Percentiles rank a stretch among this genome's conserved stretches.
Evolutionary conservation across 2,888 invertebrate species (phyloP).

Genomic region (Ligdia adustata): DNA sequence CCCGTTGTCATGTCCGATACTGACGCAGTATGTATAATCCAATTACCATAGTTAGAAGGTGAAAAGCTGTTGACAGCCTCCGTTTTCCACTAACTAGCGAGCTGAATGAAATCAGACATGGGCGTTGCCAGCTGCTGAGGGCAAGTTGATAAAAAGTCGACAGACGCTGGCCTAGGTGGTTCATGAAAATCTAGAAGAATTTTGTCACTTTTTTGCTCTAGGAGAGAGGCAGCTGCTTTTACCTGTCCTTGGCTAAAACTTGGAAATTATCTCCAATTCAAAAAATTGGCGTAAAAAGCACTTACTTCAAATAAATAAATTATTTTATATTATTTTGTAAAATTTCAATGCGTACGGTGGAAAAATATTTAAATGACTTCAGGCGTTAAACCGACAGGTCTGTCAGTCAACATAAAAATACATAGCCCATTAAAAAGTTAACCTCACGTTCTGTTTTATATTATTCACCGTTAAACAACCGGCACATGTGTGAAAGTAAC

Average conservation of each 20-base stretch:
- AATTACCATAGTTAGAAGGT: no score
- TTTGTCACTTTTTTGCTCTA: not conserved
- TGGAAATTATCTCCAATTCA: no score
- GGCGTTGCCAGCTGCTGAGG: no score
- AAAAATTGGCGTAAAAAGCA: not conserved
- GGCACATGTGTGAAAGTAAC: slow-evolving; percentile 13
- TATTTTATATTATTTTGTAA: not conserved
- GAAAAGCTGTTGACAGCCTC: no score
- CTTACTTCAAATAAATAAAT: not conserved
- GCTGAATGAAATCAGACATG: no score
- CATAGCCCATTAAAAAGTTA: not conserved
- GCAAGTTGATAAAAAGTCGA: no score
- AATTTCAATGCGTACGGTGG: not conserved
- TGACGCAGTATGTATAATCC: no score
- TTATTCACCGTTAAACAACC: not conserved
- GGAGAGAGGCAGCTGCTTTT: no score
- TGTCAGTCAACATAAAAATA: not conserved
- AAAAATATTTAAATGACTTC: not conserved
- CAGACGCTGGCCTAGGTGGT: no score
- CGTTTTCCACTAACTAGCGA: no score
- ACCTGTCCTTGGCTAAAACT: no score
- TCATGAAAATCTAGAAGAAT: not conserved
- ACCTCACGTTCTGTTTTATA: not conserved
- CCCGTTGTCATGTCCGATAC: no score
- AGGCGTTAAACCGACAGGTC: not conserved